A percentile compares a stretch with the other conserved stretches of the same genome.
Evolutionary conservation across 2,113 vertebrate species (phyloP).

Genomic region (Hippocampus comes): DNA sequence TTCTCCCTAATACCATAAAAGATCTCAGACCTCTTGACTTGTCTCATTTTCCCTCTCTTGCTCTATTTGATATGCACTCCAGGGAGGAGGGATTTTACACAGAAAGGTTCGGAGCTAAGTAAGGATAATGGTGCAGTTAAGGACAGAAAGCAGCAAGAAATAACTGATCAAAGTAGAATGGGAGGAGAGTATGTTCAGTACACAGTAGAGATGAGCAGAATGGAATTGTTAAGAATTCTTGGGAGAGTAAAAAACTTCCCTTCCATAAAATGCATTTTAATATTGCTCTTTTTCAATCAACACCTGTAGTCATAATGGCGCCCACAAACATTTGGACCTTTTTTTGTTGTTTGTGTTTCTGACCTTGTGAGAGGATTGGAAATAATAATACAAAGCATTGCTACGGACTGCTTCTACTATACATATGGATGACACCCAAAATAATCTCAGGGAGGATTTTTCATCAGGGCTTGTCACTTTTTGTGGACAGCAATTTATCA

Average conservation of each 20-base stretch:
- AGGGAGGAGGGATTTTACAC: neutral
- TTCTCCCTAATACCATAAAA: neutral
- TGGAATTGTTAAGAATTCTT: constrained; percentile 34
- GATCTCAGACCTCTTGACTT: neutral
- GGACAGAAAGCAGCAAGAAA: neutral
- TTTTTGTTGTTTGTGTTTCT: neutral
- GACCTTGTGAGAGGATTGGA: neutral
- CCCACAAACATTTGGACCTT: neutral
- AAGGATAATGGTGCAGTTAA: neutral
- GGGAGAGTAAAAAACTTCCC: constrained; percentile 1
- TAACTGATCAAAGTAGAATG: constrained; percentile 7
- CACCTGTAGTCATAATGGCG: neutral
- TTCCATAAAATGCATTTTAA: neutral
- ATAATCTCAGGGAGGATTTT: neutral
- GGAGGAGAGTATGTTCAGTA: constrained; percentile 11
- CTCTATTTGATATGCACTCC: neutral
- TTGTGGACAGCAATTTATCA: constrained; percentile 1
- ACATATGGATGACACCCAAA: neutral
- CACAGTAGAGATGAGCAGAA: constrained; percentile 17
- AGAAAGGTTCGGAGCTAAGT: neutral
- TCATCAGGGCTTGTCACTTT: neutral
- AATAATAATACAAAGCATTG: neutral
- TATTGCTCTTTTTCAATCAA: neutral
- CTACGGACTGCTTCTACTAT: neutral
- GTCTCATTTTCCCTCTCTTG: neutral